These are phyloP conservation scores for Parus major DNA, from an alignment of 2,113 vertebrate species.

Conservation along the genomic window DNA sequence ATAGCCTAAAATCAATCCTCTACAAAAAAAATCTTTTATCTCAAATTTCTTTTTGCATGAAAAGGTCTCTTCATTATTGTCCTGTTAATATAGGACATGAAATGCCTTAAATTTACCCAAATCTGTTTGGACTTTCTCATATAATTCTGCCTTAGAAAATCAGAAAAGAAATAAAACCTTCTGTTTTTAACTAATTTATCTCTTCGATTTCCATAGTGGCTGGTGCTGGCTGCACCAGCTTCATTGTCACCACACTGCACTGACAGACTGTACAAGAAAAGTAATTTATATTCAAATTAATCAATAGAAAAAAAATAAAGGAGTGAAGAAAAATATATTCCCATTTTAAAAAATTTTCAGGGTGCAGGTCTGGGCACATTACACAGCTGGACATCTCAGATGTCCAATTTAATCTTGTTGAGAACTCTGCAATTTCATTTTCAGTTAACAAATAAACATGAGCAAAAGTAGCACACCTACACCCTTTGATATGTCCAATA, in stretches of 20 bases:
- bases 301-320: slow-evolving; percentile 7
- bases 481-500: neutral
- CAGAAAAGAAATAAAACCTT: neutral
- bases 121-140: neutral
- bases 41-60: neutral
- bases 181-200: neutral
- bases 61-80: neutral
- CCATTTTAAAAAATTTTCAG: neutral
- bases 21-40: neutral
- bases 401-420: neutral
- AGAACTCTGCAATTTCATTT: neutral
- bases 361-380: neutral
- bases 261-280: neutral
- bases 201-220: neutral
- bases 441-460: neutral
- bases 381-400: neutral
- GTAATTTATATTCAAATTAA: neutral
- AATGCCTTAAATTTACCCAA: neutral
- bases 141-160: neutral
- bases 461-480: neutral
- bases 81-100: neutral
- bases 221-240: neutral
- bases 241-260: neutral
- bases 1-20: neutral
- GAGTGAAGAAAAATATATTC: neutral